Evolutionary conservation across 2,113 vertebrate genomes (phyloP).

Genomic region (Vicugna pacos): DNA sequence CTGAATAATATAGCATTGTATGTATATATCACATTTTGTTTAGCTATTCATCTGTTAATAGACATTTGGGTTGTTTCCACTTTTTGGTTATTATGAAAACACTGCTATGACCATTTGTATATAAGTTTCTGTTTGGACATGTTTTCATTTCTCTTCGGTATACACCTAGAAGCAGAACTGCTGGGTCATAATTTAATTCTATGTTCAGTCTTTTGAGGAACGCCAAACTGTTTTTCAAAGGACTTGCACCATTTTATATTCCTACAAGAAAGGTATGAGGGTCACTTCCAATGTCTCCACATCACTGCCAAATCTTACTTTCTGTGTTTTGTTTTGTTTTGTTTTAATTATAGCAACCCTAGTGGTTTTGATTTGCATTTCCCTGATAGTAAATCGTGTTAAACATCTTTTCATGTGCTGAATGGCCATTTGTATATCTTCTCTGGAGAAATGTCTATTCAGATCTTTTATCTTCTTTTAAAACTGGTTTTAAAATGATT

Average conservation of each 20-base stretch:
- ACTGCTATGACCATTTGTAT: not conserved
- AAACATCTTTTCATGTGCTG: too few relatives aligned
- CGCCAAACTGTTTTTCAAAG: not conserved
- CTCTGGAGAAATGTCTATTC: not conserved
- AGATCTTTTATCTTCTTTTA: not conserved
- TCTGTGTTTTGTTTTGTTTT: not conserved
- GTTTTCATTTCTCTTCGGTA: slow-evolving; percentile 44
- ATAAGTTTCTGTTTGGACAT: not conserved
- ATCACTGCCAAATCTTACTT: not conserved
- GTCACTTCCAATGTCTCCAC: not conserved
- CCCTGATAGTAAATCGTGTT: not conserved
- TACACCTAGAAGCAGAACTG: not conserved
- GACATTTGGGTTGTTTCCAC: not conserved
- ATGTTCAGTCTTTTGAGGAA: not conserved
- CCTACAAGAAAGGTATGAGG: not conserved
- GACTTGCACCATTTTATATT: not conserved
- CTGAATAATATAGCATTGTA: not conserved
- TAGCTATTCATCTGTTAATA: not conserved
- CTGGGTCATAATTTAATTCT: not conserved
- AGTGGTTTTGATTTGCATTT: slow-evolving; percentile 25
- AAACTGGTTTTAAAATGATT: not conserved
- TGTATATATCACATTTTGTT: not conserved
- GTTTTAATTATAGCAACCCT: not conserved
- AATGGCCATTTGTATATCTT: too few relatives aligned
- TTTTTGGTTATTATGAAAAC: not conserved